phyloP scores from a whole-genome alignment of 2,888 invertebrate genomes.

The Limnephilus marmoratus region DNA sequence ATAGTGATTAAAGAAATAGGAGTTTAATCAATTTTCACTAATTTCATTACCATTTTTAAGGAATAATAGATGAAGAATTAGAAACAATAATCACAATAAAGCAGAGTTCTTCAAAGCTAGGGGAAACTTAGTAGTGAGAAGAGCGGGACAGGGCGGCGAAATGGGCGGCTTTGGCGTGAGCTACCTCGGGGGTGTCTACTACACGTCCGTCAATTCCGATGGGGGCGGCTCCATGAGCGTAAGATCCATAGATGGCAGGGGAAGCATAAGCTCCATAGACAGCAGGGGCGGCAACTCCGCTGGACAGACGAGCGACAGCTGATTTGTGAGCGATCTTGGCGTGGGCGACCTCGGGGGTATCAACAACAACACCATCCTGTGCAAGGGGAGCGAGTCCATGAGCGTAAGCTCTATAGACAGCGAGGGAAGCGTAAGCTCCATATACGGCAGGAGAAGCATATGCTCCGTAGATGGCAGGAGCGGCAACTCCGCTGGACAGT shows the following conservation, averaged over 20 bases:
- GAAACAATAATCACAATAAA: too few relatives aligned
- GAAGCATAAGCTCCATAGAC: background rate
- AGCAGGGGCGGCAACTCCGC: too few relatives aligned
- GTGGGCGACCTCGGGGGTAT: background rate
- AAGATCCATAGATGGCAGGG: conserved; percentile 16
- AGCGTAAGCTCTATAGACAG: conserved; percentile 70
- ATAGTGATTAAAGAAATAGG: too few relatives aligned
- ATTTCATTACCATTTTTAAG: too few relatives aligned
- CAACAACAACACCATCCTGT: too few relatives aligned
- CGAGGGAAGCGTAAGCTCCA: background rate
- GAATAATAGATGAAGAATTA: too few relatives aligned
- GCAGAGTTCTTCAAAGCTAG: too few relatives aligned
- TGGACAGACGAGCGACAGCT: too few relatives aligned
- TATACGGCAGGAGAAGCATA: background rate
- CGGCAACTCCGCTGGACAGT: conserved; percentile 35
- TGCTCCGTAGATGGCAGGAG: background rate
- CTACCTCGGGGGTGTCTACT: too few relatives aligned
- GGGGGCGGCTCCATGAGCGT: conserved; percentile 24
- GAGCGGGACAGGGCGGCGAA: conserved; percentile 75
- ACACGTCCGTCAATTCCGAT: background rate
- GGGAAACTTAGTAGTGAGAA: conserved; percentile 20
- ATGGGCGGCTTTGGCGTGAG: conserved; percentile 77
- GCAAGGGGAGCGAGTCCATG: conserved; percentile 68
- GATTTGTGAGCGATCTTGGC: conserved; percentile 38
- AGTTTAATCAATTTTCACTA: too few relatives aligned